Evolutionary conservation across 2,113 vertebrate genomes (phyloP).

Genomic region (Brachyhypopomus occidentalis): DNA sequence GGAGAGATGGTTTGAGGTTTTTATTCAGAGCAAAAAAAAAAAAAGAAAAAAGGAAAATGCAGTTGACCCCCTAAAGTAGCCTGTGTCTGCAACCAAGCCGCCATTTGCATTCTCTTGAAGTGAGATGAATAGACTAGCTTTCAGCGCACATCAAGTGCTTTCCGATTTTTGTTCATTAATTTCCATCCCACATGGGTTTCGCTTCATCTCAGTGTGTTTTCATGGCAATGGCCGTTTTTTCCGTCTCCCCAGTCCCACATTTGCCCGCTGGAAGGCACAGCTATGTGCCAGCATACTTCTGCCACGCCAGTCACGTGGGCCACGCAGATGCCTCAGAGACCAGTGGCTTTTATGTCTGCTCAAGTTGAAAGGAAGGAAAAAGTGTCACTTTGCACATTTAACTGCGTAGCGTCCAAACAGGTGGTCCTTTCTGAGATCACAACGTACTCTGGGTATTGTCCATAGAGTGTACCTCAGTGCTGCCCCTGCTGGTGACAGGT

Average conservation of each 20-base stretch:
- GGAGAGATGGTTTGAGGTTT: constrained; percentile 16
- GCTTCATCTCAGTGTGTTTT: constrained; percentile 44
- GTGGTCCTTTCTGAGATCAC: not conserved
- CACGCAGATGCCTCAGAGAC: not conserved
- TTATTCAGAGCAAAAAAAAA: constrained; percentile 35
- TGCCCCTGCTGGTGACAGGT: not conserved
- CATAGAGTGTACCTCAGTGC: not conserved
- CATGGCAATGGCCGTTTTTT: constrained; percentile 39
- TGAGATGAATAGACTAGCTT: constrained; percentile 57
- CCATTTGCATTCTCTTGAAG: constrained; percentile 66
- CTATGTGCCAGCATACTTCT: not conserved
- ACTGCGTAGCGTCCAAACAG: too few species aligned
- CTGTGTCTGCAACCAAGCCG: constrained; percentile 49
- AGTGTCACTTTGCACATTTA: not conserved
- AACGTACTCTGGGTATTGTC: too few species aligned
- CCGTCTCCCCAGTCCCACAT: constrained; percentile 2
- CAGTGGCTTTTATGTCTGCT: constrained; percentile 13
- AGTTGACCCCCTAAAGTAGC: constrained; percentile 37
- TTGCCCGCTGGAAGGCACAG: constrained; percentile 11
- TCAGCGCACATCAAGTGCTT: constrained; percentile 60
- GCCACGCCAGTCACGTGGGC: too few species aligned
- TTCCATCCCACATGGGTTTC: constrained; percentile 46
- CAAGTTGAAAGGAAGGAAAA: not conserved
- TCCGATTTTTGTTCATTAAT: constrained; percentile 24
- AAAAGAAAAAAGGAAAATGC: not conserved